Percentiles rank a stretch among this genome's conserved stretches.
phyloP scores from a whole-genome alignment of 2,113 vertebrate species.

The Trogon melanurus region DNA sequence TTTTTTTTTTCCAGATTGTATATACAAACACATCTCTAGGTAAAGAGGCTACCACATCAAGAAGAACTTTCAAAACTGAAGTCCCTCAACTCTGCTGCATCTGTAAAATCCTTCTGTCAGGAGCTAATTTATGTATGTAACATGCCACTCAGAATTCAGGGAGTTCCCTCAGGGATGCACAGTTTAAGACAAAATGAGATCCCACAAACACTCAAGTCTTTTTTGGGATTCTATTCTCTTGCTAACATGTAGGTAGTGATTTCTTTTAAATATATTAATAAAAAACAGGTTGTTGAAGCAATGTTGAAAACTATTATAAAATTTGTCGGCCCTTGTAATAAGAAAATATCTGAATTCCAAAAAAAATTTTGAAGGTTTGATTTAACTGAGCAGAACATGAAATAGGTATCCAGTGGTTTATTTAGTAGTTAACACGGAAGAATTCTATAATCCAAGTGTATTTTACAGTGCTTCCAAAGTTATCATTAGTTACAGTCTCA shows the following conservation, averaged over 20 bases:
- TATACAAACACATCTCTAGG: not conserved
- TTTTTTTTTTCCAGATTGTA: not conserved
- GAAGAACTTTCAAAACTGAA: not conserved
- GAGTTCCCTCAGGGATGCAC: not conserved
- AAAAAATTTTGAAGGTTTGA: not conserved
- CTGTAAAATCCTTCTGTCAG: not conserved
- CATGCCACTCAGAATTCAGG: not conserved
- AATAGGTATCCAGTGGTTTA: too few relatives aligned
- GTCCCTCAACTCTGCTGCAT: not conserved
- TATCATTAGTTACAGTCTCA: not conserved
- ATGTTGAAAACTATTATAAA: not conserved
- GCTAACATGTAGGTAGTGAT: not conserved
- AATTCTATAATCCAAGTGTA: not conserved
- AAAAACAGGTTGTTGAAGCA: not conserved
- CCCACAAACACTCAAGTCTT: not conserved
- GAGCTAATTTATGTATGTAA: not conserved
- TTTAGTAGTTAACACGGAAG: not conserved
- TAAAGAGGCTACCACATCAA: not conserved
- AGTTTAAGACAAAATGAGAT: accelerated
- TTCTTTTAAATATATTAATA: not conserved
- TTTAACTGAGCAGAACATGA: not conserved
- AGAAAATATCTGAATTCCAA: not conserved
- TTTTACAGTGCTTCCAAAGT: not conserved
- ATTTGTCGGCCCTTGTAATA: not conserved
- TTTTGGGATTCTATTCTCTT: not conserved